These are phyloP conservation scores for Nasua narica DNA, from an alignment of 2,797 vertebrate genomes.

Conservation along the genomic window DNA sequence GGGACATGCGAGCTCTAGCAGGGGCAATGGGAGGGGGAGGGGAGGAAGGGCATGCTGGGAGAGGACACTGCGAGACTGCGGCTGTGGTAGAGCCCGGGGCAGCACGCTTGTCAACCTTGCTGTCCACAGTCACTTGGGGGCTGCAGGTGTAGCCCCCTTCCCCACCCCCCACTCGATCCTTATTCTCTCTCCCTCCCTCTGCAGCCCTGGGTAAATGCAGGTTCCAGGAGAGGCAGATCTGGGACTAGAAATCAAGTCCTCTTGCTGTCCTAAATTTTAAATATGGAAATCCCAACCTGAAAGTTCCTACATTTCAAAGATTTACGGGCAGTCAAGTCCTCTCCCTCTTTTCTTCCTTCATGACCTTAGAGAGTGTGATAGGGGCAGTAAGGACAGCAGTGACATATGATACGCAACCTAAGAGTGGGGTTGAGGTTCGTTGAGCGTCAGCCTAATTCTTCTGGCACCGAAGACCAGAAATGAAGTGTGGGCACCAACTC, in stretches of 20 bases:
- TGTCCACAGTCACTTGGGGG: background rate
- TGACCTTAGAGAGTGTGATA: background rate
- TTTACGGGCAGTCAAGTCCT: background rate
- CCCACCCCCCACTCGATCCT: too few species aligned
- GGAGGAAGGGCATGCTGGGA: fast-evolving
- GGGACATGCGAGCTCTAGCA: background rate
- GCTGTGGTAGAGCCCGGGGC: background rate
- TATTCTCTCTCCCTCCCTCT: background rate
- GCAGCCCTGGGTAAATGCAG: background rate
- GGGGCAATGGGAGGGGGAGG: fast-evolving
- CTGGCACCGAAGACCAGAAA: background rate
- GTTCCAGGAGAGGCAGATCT: background rate
- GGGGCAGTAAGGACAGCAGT: background rate
- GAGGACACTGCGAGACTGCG: fast-evolving
- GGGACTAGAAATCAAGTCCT: background rate
- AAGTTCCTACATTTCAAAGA: background rate
- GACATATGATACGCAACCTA: background rate
- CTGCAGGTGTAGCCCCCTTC: too few species aligned
- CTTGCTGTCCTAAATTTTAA: background rate
- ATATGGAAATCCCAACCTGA: background rate
- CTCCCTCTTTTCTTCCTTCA: background rate
- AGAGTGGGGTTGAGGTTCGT: background rate
- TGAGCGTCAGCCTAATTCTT: background rate
- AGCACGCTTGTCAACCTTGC: background rate
- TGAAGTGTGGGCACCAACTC: background rate